Percentiles rank a stretch among this genome's conserved stretches.
phyloP scores from a whole-genome alignment of 2,113 vertebrate species.

The Sinocyclocheilus anshuiensis region DNA sequence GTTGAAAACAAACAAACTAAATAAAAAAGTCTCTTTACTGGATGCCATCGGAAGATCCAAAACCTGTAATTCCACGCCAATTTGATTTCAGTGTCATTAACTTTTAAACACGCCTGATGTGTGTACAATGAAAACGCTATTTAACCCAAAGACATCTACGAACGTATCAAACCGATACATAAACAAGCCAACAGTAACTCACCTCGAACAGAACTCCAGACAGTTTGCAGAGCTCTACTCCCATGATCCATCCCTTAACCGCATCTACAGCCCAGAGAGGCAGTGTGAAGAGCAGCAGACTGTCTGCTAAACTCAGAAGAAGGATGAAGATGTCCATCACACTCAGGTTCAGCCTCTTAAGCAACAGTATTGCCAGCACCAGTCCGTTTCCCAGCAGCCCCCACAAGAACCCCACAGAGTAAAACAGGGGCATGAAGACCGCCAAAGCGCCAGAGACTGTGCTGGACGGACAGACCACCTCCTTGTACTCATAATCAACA shows the following conservation, averaged over 20 bases:
- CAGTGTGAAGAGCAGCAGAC: slow-evolving; percentile 79
- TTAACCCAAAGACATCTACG: no score
- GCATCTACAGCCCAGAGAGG: slow-evolving; percentile 79
- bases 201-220: slow-evolving; percentile 79
- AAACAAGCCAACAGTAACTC: not conserved
- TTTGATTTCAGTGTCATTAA: not conserved
- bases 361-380: slow-evolving; percentile 71
- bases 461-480: slow-evolving; percentile 27
- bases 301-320: slow-evolving; percentile 73
- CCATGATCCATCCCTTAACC: slow-evolving; percentile 74
- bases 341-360: slow-evolving; percentile 67
- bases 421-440: slow-evolving; percentile 70
- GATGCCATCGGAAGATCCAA: not conserved
- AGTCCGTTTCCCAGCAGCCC: slow-evolving; percentile 79
- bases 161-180: not conserved
- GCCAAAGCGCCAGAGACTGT: slow-evolving; percentile 49
- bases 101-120: not conserved
- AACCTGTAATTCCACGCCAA: not conserved
- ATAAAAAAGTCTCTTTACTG: not conserved
- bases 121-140: no score
- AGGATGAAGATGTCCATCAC: slow-evolving; percentile 80
- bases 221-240: slow-evolving; percentile 77
- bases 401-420: slow-evolving; percentile 67
- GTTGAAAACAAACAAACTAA: no score
- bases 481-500: slow-evolving; percentile 45